Evolutionary conservation across 2,888 invertebrate genomes (phyloP).

Genomic region (Petrolisthes cinctipes): DNA sequence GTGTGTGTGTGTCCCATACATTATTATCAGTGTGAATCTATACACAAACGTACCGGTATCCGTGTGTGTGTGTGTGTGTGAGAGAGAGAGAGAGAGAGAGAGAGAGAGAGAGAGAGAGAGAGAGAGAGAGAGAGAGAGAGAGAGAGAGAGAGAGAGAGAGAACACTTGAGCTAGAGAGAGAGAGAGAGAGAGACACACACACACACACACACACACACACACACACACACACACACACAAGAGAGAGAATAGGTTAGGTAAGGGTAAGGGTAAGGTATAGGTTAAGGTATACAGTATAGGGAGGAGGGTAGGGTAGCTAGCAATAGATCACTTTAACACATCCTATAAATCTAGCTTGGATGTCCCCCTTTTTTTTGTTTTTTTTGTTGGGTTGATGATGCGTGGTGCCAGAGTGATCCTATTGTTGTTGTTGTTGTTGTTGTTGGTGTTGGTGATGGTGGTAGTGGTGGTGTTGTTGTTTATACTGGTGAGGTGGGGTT

Average conservation of each 20-base stretch:
- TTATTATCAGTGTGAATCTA: constrained; percentile 5
- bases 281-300: no score
- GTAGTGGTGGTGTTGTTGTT: no score
- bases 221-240: constrained; percentile 40
- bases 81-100: not conserved
- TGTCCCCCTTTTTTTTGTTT: no score
- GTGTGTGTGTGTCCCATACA: not conserved
- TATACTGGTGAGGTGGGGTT: no score
- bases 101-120: not conserved
- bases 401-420: no score
- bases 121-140: constrained; percentile 10
- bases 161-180: not conserved
- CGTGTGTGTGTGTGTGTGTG: not conserved
- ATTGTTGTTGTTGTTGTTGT: no score
- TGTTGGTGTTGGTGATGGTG: no score
- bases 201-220: constrained; percentile 34
- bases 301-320: no score
- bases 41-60: not conserved
- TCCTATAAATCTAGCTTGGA: no score
- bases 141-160: not conserved
- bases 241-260: not conserved
- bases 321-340: no score
- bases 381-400: no score
- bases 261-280: no score
- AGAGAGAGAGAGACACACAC: constrained; percentile 8